Evolutionary conservation across 2,888 invertebrate species (phyloP).

Genomic region (Spilarctia lutea): DNA sequence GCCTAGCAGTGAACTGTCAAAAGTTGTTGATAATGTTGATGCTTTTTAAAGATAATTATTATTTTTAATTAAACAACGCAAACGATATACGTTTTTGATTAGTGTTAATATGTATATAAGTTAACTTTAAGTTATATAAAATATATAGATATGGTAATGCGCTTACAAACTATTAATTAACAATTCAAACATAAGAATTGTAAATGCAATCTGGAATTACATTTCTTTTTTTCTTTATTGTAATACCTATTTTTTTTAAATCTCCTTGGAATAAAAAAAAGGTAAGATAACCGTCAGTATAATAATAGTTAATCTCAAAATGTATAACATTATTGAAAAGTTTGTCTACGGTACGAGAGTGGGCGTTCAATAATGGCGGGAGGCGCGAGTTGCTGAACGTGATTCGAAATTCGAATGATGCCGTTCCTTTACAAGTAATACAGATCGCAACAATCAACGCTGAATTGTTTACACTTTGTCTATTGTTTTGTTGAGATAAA

Average conservation of each 20-base stretch:
- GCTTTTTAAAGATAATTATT: no score
- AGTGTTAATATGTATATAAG: no score
- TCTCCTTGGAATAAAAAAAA: not conserved
- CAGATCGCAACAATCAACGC: constrained; percentile 14
- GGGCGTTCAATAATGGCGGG: constrained; percentile 46
- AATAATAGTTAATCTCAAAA: constrained; percentile 37
- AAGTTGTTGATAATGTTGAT: no score
- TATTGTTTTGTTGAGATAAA: constrained; percentile 3
- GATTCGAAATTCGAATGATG: constrained; percentile 30
- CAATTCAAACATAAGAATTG: no score
- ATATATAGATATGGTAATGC: no score
- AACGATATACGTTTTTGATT: no score
- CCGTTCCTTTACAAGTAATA: constrained; percentile 9
- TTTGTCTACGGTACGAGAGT: constrained; percentile 32
- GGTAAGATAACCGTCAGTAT: not conserved
- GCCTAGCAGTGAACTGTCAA: no score
- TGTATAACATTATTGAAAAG: constrained; percentile 47
- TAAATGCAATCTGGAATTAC: no score
- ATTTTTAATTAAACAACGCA: no score
- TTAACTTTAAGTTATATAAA: no score
- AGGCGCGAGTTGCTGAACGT: constrained; percentile 39
- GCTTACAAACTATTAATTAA: no score
- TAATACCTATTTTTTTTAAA: not conserved
- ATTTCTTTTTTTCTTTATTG: no score
- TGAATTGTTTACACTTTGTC: constrained; percentile 8